Evolutionary conservation across 2,113 vertebrate genomes (phyloP).

Genomic region (Chiloscyllium plagiosum): DNA sequence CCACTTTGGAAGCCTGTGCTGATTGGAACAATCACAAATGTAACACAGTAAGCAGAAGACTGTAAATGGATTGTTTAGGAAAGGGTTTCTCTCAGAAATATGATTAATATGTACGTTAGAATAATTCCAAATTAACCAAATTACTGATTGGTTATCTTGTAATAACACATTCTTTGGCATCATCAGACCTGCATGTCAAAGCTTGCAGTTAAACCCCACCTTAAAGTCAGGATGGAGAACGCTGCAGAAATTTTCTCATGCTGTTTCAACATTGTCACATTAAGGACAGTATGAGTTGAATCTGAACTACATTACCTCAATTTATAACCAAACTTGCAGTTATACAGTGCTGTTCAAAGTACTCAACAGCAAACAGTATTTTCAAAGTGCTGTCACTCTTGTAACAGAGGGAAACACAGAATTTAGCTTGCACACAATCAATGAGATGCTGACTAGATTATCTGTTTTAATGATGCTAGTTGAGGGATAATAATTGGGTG

Average conservation of each 20-base stretch:
- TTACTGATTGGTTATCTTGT: neutral
- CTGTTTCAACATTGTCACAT: neutral
- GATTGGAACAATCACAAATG: neutral
- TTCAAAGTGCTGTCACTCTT: neutral
- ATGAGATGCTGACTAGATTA: neutral
- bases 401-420: neutral
- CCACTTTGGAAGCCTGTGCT: neutral
- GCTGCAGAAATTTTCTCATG: neutral
- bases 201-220: neutral
- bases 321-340: neutral
- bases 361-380: neutral
- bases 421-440: neutral
- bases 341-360: neutral
- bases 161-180: neutral
- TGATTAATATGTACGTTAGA: neutral
- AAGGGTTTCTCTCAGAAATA: neutral
- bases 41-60: neutral
- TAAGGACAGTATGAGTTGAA: neutral
- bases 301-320: neutral
- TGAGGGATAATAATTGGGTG: neutral
- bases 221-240: neutral
- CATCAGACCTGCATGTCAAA: neutral
- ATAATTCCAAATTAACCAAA: neutral
- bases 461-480: neutral
- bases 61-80: neutral